Percentiles rank a stretch among this genome's conserved stretches.
phyloP scores from a whole-genome alignment of 1,140 invertebrate genomes.

The Formica selysi region DNA sequence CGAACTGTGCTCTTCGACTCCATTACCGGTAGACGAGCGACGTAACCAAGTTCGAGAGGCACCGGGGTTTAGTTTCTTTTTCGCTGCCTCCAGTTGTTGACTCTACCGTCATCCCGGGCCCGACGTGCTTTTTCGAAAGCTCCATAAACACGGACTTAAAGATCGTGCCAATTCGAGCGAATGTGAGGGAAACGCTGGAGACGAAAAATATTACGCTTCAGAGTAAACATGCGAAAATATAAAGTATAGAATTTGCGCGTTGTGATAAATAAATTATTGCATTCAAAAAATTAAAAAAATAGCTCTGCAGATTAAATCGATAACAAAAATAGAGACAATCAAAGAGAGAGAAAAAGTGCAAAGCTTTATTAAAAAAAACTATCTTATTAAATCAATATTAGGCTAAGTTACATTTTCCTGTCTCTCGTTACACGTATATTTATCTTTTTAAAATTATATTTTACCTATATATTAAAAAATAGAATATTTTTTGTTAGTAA shows the following conservation, averaged over 20 bases:
- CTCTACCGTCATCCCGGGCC: constrained; percentile 19
- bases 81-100: constrained; percentile 59
- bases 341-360: neutral
- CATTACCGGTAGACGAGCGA: constrained; percentile 56
- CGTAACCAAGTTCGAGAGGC: constrained; percentile 55
- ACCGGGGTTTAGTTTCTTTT: constrained; percentile 48
- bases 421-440: neutral
- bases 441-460: neutral
- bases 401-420: no score
- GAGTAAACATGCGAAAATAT: constrained; percentile 21
- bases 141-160: constrained; percentile 57
- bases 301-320: neutral
- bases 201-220: constrained; percentile 38
- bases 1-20: constrained; percentile 45
- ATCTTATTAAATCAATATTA: neutral
- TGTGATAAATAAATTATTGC: constrained; percentile 5
- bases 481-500: neutral
- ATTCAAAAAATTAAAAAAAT: neutral
- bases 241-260: neutral
- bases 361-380: neutral
- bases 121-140: constrained; percentile 61
- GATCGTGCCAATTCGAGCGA: constrained; percentile 40
- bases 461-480: neutral
- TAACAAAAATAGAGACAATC: neutral
- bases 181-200: constrained; percentile 41